phyloP scores from a whole-genome alignment of 2,888 invertebrate genomes.

The Ctenicera cuprea region DNA sequence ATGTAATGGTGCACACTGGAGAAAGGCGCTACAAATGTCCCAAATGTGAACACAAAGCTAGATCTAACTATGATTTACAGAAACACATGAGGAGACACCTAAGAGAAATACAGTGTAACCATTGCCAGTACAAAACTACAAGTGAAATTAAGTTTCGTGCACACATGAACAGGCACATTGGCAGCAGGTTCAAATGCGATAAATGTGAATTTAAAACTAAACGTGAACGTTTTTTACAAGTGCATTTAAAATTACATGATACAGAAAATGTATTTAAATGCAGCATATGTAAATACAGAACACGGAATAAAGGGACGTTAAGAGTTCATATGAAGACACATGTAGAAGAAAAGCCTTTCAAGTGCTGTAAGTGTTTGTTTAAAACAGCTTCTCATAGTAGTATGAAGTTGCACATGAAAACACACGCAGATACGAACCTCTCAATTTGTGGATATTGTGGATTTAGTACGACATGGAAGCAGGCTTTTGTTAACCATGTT shows the following conservation, averaged over 20 bases:
- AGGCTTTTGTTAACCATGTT: not conserved
- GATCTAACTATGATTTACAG: not conserved
- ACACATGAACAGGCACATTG: not conserved
- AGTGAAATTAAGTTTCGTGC: not conserved
- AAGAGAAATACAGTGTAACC: not conserved
- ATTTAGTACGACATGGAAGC: not conserved
- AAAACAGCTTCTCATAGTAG: not conserved
- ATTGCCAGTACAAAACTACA: not conserved
- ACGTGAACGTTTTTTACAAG: not conserved
- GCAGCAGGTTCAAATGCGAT: not conserved
- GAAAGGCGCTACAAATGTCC: not conserved
- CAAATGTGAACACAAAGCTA: not conserved
- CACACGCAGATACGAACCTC: not conserved
- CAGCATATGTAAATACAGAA: not conserved
- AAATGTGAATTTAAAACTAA: not conserved
- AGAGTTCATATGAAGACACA: not conserved
- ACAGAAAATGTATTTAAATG: not conserved
- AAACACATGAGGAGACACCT: not conserved
- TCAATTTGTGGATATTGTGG: not conserved
- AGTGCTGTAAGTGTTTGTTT: not conserved
- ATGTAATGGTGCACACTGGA: not conserved
- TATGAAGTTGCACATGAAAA: not conserved
- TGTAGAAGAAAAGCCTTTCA: not conserved
- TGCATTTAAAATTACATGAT: not conserved
- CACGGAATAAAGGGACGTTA: not conserved